Percentiles rank a stretch among this genome's conserved stretches.
phyloP scores from a whole-genome alignment of 2,113 vertebrate species.

The Menura novaehollandiae region DNA sequence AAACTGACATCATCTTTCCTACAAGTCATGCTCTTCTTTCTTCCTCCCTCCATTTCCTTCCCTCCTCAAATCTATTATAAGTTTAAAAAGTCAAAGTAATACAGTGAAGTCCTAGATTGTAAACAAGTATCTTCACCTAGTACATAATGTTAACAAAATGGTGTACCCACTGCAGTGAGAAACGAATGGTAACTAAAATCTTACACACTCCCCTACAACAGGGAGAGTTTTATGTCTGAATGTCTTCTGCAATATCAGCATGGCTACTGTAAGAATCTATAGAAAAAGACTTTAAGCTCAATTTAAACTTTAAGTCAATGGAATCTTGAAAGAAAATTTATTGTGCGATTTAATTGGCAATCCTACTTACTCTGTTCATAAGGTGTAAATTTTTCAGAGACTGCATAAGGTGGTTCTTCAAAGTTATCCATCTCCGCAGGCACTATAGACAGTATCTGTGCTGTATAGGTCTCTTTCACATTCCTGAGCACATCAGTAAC shows the following conservation, averaged over 20 bases:
- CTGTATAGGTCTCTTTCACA: slow-evolving; percentile 69
- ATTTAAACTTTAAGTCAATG: neutral
- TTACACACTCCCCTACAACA: neutral
- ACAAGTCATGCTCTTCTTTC: neutral
- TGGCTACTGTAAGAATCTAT: neutral
- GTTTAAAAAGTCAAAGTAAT: neutral
- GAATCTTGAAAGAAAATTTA: neutral
- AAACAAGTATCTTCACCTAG: neutral
- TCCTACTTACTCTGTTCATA: slow-evolving; percentile 84
- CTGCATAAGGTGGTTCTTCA: slow-evolving; percentile 64
- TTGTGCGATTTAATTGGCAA: neutral
- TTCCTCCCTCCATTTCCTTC: neutral
- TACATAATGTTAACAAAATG: neutral
- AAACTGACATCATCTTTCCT: neutral
- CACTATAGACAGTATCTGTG: slow-evolving; percentile 74
- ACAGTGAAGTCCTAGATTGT: neutral
- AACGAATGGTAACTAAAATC: neutral
- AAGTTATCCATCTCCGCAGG: neutral
- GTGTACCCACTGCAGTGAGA: neutral
- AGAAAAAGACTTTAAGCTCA: neutral
- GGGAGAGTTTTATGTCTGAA: neutral
- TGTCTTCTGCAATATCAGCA: neutral
- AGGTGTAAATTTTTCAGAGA: slow-evolving; percentile 78
- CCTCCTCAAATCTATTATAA: neutral
- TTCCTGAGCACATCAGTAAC: slow-evolving; percentile 74